phyloP scores from a whole-genome alignment of 2,888 invertebrate genomes.

The Megaustenia siamemsis region DNA sequence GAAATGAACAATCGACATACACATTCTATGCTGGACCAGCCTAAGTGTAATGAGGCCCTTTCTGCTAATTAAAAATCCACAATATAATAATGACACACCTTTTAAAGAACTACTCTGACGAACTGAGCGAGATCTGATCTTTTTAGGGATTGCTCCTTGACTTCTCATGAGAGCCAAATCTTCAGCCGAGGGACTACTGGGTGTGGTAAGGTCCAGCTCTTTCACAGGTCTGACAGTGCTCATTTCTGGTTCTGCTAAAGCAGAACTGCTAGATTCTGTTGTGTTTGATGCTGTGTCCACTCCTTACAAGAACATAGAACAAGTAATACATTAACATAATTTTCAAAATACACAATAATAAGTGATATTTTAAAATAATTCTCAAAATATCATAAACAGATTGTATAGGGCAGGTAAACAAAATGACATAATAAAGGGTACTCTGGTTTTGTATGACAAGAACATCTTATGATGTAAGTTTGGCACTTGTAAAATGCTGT shows the following conservation, averaged over 20 bases:
- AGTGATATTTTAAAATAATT: too few relatives aligned
- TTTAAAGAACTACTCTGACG: conserved; percentile 40
- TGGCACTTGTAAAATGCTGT: too few relatives aligned
- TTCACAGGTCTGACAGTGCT: conserved; percentile 57
- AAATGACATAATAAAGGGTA: too few relatives aligned
- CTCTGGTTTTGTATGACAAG: too few relatives aligned
- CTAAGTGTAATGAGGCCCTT: too few relatives aligned
- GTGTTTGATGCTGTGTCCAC: conserved; percentile 47
- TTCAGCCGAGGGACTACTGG: conserved; percentile 68
- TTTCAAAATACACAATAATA: not conserved
- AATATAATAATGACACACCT: not conserved
- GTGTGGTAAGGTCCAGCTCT: conserved; percentile 65
- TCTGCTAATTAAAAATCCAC: too few relatives aligned
- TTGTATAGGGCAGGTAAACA: too few relatives aligned
- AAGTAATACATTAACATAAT: not conserved
- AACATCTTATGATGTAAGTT: too few relatives aligned
- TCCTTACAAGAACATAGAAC: conserved; percentile 9
- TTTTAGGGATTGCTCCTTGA: conserved; percentile 75
- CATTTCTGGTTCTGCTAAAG: conserved; percentile 63
- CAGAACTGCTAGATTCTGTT: conserved; percentile 63
- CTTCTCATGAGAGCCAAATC: conserved; percentile 71
- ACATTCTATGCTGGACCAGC: too few relatives aligned
- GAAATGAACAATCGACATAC: too few relatives aligned
- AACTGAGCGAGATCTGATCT: conserved; percentile 36
- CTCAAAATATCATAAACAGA: too few relatives aligned